Conservation (phyloP, 2,113 vertebrate genomes). For the Erythrocebus patas region DNA sequence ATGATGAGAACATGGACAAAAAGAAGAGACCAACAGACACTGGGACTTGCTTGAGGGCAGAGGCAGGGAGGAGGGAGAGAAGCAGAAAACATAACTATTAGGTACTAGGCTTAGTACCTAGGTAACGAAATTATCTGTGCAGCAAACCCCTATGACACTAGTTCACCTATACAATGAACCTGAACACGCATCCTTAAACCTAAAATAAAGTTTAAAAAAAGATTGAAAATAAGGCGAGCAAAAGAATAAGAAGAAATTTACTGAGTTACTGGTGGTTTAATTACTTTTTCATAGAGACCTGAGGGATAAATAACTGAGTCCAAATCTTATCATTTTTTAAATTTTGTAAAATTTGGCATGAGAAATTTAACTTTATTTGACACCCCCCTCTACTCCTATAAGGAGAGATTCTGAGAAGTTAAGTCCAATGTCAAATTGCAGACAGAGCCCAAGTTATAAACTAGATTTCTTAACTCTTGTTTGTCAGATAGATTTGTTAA, state of each 20-base stretch:
- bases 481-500: not conserved
- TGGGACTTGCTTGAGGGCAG: too few species aligned
- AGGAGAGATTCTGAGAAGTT: not conserved
- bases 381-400: not conserved
- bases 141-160: too few species aligned
- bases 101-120: too few species aligned
- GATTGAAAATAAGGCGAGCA: conserved; percentile 44
- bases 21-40: too few species aligned
- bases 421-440: not conserved
- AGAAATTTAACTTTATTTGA: not conserved
- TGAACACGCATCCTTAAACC: too few species aligned
- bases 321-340: not conserved
- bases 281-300: not conserved
- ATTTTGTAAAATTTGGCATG: not conserved
- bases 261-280: conserved; percentile 18
- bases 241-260: conserved; percentile 13
- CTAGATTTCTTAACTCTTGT: not conserved
- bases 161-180: too few species aligned
- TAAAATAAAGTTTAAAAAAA: not conserved
- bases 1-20: too few species aligned
- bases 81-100: too few species aligned
- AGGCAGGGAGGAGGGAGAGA: too few species aligned
- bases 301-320: not conserved
- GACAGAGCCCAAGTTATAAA: not conserved
- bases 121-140: too few species aligned